Conservation (phyloP, 2,797 vertebrate genomes). For the Anas georgica region DNA sequence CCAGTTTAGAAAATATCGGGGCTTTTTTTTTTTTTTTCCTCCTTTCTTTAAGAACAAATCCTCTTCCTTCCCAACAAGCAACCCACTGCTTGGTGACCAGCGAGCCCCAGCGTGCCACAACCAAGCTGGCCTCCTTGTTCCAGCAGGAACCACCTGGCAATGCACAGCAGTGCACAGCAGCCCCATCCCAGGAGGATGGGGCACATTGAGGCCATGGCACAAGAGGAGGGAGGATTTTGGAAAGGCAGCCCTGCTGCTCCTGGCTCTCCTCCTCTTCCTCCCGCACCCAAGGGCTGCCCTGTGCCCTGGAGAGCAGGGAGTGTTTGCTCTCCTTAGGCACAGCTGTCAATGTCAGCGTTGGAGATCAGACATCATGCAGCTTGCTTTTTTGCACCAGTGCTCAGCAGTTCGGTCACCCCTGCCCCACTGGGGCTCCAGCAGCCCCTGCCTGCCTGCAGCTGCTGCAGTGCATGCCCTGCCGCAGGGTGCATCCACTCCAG, state of each 20-base stretch:
- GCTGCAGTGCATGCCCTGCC: neutral
- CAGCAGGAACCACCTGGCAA: neutral
- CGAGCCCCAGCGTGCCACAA: neutral
- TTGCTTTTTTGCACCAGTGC: neutral
- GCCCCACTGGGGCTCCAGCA: neutral
- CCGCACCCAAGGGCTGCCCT: neutral
- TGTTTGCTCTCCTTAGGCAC: neutral
- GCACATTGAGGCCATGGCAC: neutral
- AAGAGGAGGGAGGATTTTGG: neutral
- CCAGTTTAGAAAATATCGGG: conserved; percentile 47
- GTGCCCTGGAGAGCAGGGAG: neutral
- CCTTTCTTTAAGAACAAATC: conserved; percentile 18
- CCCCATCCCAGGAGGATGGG: accelerated
- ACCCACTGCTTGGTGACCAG: neutral
- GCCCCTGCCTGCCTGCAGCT: neutral
- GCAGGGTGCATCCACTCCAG: no score
- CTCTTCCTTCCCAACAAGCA: neutral
- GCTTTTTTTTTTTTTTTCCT: neutral
- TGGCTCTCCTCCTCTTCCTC: no score
- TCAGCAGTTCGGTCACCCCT: neutral
- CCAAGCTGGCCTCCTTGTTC: neutral
- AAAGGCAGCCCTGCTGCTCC: neutral
- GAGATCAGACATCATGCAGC: neutral
- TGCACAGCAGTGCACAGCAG: neutral
- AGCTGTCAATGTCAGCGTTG: neutral